Evolutionary conservation across 2,797 vertebrate genomes (phyloP), one percentile per base, ranked within the genome.

Genomic region (Hyperoplus lanceolatus): DNA sequence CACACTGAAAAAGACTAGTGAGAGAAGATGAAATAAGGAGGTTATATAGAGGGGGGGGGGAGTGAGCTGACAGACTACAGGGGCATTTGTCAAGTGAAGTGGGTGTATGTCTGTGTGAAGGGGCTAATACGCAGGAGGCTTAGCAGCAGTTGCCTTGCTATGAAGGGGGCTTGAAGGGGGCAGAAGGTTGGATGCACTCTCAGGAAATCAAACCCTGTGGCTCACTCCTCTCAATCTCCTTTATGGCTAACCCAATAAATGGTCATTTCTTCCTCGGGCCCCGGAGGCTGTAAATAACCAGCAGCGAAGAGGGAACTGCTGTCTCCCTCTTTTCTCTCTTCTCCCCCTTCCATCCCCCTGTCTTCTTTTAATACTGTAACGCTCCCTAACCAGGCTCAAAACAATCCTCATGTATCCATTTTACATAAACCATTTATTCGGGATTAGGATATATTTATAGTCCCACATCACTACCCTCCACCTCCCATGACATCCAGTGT

Each of bases 181-280:
- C 81, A 83, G 80, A 84, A 78, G 84, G 87, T 29, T 85, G 76
- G 86, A 81, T 86, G 87, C 88, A 87, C 90, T 87, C 88, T 85
- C 53, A 90, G 88, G 90, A 91, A 92, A 90, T 91, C 89, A 90
- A 90, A 93, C 86, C 81, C 87, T 69, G 73, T 82, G 84, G 88
- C 89, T 90, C 83, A 77, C 82, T 89, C 84, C 90, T 88, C 89
- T 94, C 92, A 92, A 92, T 94, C 91, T 92, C 75, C 84, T 94
- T 94, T 91, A 94, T 92, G 86, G 87, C 89, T 93, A 86, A 82
- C 66, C 87, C 90, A 90, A 86, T 94, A 93, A 94, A 92, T 89
- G 92, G 90, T 89, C 83, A 88, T 93, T 91, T 92, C 85, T 90
- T 75, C 76, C 62, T 68, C 43, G 29, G 29, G 29, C 16, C 59